Conservation (phyloP, 2,888 invertebrate species). For the Troilus luridus region DNA sequence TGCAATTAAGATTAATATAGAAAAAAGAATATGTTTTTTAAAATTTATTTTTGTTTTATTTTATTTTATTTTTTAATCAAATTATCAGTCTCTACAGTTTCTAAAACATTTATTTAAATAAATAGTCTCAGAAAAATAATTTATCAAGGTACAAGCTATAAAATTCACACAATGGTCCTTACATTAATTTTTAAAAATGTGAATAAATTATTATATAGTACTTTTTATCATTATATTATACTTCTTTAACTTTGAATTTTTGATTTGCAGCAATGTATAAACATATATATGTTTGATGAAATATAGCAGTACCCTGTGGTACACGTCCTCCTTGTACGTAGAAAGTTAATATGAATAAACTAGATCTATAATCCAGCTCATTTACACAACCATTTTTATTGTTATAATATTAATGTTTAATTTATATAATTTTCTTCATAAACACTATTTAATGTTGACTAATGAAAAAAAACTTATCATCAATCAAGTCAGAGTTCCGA, state of each 20-base stretch:
- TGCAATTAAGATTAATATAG: neutral
- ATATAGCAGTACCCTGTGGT: no score
- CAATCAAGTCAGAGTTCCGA: neutral
- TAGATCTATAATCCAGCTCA: neutral
- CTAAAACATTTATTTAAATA: neutral
- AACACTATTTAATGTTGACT: neutral
- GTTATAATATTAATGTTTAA: neutral
- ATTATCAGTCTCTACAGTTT: neutral
- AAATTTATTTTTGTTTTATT: neutral
- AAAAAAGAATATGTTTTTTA: neutral
- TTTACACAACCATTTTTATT: neutral
- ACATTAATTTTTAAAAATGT: neutral
- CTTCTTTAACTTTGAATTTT: no score
- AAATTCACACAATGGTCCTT: neutral
- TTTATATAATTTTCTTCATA: neutral
- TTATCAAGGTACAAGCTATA: neutral
- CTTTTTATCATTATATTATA: no score
- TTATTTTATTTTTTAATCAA: neutral
- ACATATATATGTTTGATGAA: no score
- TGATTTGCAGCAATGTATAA: no score
- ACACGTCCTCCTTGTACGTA: no score
- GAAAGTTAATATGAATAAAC: neutral
- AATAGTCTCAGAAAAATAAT: neutral
- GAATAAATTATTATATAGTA: no score
- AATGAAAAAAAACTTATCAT: neutral